These are phyloP conservation scores for Myotis planiceps DNA, from an alignment of 2,797 vertebrate species.

Conservation along the genomic window DNA sequence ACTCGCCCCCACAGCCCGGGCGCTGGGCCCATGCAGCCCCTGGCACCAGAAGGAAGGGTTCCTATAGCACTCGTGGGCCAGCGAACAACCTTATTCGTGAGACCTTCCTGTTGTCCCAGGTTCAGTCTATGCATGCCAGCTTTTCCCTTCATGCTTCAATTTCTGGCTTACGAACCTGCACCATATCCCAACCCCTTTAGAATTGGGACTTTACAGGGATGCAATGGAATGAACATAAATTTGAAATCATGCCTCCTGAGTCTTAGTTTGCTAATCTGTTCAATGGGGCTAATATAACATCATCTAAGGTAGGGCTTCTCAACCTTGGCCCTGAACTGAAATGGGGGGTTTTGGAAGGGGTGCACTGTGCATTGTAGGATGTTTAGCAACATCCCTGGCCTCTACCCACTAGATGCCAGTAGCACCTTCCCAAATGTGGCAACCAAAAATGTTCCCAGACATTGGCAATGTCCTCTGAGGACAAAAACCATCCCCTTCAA, in stretches of 20 bases:
- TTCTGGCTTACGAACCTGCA: neutral
- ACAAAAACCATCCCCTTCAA: neutral
- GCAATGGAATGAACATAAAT: neutral
- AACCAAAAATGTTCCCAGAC: neutral
- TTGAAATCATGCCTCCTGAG: neutral
- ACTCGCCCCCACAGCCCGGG: rapidly evolving
- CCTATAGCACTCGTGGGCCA: neutral
- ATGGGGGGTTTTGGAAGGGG: neutral
- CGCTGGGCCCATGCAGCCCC: neutral
- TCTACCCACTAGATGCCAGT: neutral
- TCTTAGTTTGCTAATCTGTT: neutral
- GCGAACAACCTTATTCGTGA: neutral
- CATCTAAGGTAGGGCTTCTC: neutral
- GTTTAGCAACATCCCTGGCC: neutral
- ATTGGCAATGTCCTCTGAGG: neutral
- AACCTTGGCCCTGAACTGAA: neutral
- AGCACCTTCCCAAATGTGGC: neutral
- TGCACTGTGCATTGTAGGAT: neutral
- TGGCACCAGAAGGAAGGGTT: neutral
- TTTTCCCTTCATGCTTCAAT: neutral
- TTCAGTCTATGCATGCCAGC: too few species aligned
- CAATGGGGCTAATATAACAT: neutral
- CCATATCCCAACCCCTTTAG: neutral
- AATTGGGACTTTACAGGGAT: neutral
- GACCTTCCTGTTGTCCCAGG: neutral